Evolutionary conservation across 2,113 vertebrate species (phyloP), one percentile per base, ranked within the genome.

Genomic region (Serinus canaria): DNA sequence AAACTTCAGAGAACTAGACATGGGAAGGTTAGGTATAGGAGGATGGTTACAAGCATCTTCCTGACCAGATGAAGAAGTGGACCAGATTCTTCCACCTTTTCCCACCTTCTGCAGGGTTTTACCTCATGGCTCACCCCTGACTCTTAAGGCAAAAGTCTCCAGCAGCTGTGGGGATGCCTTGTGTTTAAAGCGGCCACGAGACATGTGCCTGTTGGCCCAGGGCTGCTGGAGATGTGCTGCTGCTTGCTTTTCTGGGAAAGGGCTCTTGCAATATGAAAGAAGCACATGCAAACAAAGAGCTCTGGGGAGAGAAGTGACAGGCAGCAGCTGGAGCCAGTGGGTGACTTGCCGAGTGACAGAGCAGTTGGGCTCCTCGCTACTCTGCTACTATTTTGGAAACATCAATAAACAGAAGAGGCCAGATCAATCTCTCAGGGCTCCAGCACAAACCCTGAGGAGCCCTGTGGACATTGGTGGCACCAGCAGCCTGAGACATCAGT

Each of bases 321-420:
- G 92, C 5, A 2, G 94, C 95, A 97, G 95, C 95, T 96, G 96
- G 83, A 78, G 76, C 73, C 10, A 2, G 60, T 3, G 68, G 83
- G 94, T 93, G 79, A 77, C 79, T 55, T 31, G 69, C 27, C 2
- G 56, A 92, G 86, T 94, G 96, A 92, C 94, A 92, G 88, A 92
- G 86, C 93, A 82, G 69, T 95, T 84, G 94, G 76, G 53, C 43
- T 93, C 62, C 58, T 90, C 3, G 0, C 66, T 78, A 15, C 83
- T 33, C 84, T 82, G 95, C 92, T 96, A 37, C 95, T 96, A 81
- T 95, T 96, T 96, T 97, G 95, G 94, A 95, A 97, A 93, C 90
- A 53, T 79, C 89, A 96, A 86, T 90, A 96, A 96, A 95, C 94
- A 96, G 49, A 93, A 93, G 66, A 89, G 77, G 64, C 49, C 73